phyloP scores from a whole-genome alignment of 2,113 vertebrate species.

The Galeopterus variegatus region DNA sequence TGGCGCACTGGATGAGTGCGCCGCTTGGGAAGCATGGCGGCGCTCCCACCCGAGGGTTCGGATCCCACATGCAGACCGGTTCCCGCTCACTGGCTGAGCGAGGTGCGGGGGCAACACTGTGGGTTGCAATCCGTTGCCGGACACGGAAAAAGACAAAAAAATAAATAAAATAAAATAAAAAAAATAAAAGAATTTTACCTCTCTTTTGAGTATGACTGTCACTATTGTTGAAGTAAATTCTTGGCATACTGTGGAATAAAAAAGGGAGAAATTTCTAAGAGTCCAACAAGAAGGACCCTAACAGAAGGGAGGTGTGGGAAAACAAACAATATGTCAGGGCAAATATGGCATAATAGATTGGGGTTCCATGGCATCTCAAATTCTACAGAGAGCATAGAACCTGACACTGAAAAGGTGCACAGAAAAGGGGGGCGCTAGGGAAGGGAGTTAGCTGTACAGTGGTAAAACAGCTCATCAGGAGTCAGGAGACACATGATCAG shows the following conservation, averaged over 20 bases:
- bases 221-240: background rate
- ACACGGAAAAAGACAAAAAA: too few relatives aligned
- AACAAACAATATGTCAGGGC: background rate
- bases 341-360: background rate
- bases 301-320: background rate
- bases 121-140: too few relatives aligned
- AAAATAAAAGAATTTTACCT: background rate
- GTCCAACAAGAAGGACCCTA: background rate
- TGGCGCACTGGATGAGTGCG: too few relatives aligned
- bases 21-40: too few relatives aligned
- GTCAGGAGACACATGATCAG: background rate
- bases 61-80: too few relatives aligned
- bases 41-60: too few relatives aligned
- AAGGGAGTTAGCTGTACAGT: rapidly evolving
- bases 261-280: background rate
- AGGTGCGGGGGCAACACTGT: too few relatives aligned
- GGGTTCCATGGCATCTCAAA: background rate
- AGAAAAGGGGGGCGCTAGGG: background rate
- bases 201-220: background rate
- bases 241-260: background rate
- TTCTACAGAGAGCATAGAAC: background rate
- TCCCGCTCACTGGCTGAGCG: too few relatives aligned
- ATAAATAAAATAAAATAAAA: too few relatives aligned
- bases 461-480: too few relatives aligned
- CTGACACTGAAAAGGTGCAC: background rate